These are phyloP conservation scores for Burhinus bistriatus DNA, from an alignment of 2,113 vertebrate genomes.

Conservation along the genomic window DNA sequence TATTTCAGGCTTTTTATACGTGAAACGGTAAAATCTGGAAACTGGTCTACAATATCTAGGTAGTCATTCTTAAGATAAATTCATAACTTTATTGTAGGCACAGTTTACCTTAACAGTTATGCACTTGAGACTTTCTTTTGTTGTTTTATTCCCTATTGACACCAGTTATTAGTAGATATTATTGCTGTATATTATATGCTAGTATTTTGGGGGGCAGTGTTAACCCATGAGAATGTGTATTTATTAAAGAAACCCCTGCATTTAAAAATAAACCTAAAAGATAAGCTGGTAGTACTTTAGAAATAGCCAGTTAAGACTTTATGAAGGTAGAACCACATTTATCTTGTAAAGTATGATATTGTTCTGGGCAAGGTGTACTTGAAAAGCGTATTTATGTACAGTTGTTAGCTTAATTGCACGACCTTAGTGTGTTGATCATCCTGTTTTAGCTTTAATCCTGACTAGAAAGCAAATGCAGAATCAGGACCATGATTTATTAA, in stretches of 20 bases:
- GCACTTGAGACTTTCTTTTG: not conserved
- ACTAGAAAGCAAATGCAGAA: not conserved
- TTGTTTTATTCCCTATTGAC: not conserved
- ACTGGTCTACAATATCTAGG: not conserved
- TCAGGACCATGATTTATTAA: not conserved
- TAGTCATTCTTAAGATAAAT: not conserved
- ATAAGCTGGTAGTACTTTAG: not conserved
- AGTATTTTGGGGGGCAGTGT: not conserved
- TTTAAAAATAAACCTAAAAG: not conserved
- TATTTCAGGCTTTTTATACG: not conserved
- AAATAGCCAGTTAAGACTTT: not conserved
- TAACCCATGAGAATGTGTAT: not conserved
- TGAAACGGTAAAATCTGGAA: slow-evolving; percentile 34
- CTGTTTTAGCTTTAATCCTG: not conserved
- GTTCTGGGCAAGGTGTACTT: not conserved
- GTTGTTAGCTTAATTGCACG: accelerated
- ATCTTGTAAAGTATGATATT: accelerated
- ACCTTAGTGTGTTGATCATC: not conserved
- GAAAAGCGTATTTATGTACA: not conserved
- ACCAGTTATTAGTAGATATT: not conserved
- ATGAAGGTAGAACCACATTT: not conserved
- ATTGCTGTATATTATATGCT: not conserved
- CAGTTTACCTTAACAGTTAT: not conserved
- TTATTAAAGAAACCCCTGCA: not conserved
- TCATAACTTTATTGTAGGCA: not conserved